Base-by-base conservation (phyloP, 1,140 invertebrate species). In the Ridgeia piscesae region DNA sequence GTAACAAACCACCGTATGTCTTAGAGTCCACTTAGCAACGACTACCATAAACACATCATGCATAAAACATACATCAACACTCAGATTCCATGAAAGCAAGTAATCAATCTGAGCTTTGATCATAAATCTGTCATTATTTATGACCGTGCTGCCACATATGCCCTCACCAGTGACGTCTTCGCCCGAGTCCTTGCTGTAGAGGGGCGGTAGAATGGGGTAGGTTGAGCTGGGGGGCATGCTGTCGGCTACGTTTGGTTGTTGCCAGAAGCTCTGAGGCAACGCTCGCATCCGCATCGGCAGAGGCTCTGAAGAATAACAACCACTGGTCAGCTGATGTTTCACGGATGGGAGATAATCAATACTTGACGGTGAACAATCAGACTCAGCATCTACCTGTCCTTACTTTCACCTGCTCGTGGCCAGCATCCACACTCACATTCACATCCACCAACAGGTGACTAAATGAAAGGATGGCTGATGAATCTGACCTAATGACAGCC, bases 181-280 rank as follows among this genome's bases (percentile, higher is more conserved):
- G 33, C 94, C 93, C 27, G 58, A 21, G 88, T 96, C 96, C 91
- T 94, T 95, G 91, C 94, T 95, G 77, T 94, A 94, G 34, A 96
- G 94, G 1, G 96, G 96, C 0, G 96, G 96, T 92, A 96, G 94
- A 11, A 96, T 94, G 0, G 96, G 95, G 35, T 95, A 95, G 92
- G 95, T 93, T 35, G 93, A 94, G 35, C 95, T 96, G n/a, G 96
- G 96, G 0, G 96, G 96, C 21, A 96, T 93, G 33, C 95, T 94
- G 92, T 95, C 94, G 0, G 96, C 95, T 48, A 95, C 94, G 94
- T 97, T 97, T 17, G 96, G 96, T 93, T 97, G 96, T 93, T 96
- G 96, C 96, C 96, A 97, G 94, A 97, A 97, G 35, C 96, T 97
- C 93, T 96, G 96, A 31, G 96, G 96, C 88, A 97, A 94, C 6